Evolutionary conservation across 1,140 invertebrate species (phyloP).

Genomic region (Bombus pascuorum): DNA sequence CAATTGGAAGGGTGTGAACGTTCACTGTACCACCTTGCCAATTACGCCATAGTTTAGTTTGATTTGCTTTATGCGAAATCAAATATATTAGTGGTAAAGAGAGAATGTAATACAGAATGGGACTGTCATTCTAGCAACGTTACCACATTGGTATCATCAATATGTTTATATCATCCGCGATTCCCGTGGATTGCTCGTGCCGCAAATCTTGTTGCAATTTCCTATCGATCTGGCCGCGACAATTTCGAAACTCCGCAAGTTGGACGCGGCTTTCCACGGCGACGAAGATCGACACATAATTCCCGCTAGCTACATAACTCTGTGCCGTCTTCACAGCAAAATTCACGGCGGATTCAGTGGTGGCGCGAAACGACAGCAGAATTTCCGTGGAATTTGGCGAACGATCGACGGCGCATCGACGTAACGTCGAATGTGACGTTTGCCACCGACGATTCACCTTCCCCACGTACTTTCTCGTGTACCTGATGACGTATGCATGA

Average conservation of each 20-base stretch:
- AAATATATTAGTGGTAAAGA: neutral
- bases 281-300: constrained; percentile 56
- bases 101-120: neutral
- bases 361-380: constrained; percentile 47
- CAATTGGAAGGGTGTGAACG: too few species aligned
- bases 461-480: constrained; percentile 1
- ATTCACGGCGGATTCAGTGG: constrained; percentile 40
- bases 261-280: constrained; percentile 1
- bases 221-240: constrained; percentile 4
- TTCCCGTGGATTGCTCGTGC: too few species aligned
- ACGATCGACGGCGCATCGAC: constrained; percentile 57
- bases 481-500: constrained; percentile 67
- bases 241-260: constrained; percentile 13
- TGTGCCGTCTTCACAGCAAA: constrained; percentile 34
- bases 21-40: neutral
- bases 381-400: constrained; percentile 62
- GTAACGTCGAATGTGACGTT: constrained; percentile 59
- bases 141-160: neutral
- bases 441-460: constrained; percentile 43
- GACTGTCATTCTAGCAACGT: neutral
- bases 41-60: neutral
- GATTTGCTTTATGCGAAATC: neutral
- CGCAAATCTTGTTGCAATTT: constrained; percentile 17
- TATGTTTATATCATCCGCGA: neutral
- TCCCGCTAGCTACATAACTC: constrained; percentile 30